Conservation (phyloP, 2,888 invertebrate genomes). For the Heterodera filipjevi region DNA sequence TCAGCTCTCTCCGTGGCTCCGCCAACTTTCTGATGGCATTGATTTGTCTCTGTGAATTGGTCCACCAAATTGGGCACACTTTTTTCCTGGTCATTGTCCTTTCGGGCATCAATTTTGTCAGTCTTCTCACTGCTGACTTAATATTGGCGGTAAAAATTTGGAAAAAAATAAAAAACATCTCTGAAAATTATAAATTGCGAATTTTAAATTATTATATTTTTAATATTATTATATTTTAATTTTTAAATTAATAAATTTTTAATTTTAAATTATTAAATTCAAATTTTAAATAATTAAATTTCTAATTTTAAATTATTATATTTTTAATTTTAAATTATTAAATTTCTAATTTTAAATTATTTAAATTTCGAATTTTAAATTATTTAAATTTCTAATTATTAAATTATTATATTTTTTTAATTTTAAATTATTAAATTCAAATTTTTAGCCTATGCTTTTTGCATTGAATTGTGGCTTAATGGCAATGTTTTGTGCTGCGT, state of each 20-base stretch:
- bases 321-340: no score
- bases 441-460: slow-evolving; percentile 8
- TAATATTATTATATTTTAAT: no score
- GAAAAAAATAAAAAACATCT: no score
- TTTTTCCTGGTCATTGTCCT: background rate
- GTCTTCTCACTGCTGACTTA: background rate
- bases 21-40: slow-evolving; percentile 11
- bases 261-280: no score
- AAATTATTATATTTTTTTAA: background rate
- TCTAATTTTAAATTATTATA: no score
- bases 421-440: background rate
- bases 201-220: no score
- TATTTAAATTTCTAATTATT: no score
- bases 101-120: background rate
- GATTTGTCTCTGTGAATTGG: background rate
- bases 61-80: slow-evolving; percentile 15
- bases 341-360: no score
- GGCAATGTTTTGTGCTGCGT: slow-evolving; percentile 18
- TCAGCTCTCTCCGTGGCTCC: slow-evolving; percentile 1
- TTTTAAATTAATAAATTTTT: no score
- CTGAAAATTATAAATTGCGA: no score
- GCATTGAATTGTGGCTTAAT: background rate
- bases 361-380: no score
- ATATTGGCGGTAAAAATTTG: background rate
- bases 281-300: no score